Percentiles rank a stretch among this genome's conserved stretches.
Conservation (phyloP, 2,797 vertebrate species). For the Gymnothorax reevesii region DNA sequence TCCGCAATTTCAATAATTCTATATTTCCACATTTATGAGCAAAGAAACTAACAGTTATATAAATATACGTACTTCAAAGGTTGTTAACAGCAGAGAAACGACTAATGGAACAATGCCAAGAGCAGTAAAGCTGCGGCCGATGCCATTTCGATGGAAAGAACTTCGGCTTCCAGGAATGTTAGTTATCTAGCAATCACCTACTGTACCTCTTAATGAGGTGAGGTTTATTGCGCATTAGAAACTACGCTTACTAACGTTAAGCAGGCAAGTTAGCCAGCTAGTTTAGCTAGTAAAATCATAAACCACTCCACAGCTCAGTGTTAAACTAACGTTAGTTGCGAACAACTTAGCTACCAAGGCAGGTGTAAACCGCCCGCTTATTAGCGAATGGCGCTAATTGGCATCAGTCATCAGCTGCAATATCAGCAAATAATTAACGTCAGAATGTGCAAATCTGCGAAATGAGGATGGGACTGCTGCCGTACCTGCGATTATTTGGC, state of each 20-base stretch:
- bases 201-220: not conserved
- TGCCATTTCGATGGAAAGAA: not conserved
- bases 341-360: not conserved
- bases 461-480: not conserved
- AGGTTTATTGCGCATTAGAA: not conserved
- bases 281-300: not conserved
- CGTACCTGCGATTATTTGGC: not conserved
- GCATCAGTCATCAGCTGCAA: not conserved
- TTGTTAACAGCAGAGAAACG: not conserved
- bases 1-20: not conserved
- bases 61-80: not conserved
- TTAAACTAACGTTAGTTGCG: not conserved
- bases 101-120: not conserved
- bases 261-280: not conserved
- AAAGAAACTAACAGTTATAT: not conserved
- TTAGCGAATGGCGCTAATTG: not conserved
- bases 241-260: not conserved
- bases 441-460: not conserved
- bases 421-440: not conserved
- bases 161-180: not conserved
- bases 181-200: not conserved
- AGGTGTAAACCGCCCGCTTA: not conserved
- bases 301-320: not conserved
- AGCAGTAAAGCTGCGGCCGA: not conserved
- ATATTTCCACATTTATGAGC: not conserved